phyloP scores from a whole-genome alignment of 2,797 vertebrate species.

The Luscinia luscinia region DNA sequence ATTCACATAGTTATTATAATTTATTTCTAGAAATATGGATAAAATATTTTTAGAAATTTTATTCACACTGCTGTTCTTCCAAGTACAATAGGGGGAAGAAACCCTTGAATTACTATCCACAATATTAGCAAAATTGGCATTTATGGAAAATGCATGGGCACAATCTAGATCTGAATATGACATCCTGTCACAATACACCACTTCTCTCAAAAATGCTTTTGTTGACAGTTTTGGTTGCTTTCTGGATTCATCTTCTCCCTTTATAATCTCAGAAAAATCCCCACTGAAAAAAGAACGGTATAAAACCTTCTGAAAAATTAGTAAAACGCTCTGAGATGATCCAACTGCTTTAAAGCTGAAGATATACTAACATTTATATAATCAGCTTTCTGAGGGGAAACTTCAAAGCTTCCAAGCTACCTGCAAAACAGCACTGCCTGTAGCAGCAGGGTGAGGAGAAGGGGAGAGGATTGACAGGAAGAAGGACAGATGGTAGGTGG shows the following conservation, averaged over 20 bases:
- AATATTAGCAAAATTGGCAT: constrained; percentile 39
- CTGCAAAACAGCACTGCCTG: constrained; percentile 27
- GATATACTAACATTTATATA: constrained; percentile 48
- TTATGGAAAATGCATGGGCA: constrained; percentile 18
- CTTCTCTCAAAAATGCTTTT: constrained; percentile 18
- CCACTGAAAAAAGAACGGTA: neutral
- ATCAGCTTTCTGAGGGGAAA: constrained; percentile 57
- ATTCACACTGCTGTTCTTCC: constrained; percentile 3
- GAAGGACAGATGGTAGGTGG: neutral
- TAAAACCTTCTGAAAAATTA: constrained; percentile 56
- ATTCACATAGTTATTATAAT: neutral
- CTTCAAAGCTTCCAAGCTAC: constrained; percentile 50
- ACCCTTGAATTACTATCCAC: neutral
- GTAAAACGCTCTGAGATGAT: constrained; percentile 40
- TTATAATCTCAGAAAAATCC: constrained; percentile 46
- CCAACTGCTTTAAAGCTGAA: constrained; percentile 45
- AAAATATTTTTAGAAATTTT: neutral
- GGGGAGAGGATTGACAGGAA: constrained; percentile 10
- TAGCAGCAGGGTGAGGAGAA: neutral
- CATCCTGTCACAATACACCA: constrained; percentile 7
- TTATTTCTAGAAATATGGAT: neutral
- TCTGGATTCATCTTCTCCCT: neutral
- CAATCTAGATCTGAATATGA: constrained; percentile 32
- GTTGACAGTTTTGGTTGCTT: neutral
- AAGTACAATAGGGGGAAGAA: neutral